Evolutionary conservation across 2,113 vertebrate species (phyloP).

Genomic region (Neogobius melanostomus): DNA sequence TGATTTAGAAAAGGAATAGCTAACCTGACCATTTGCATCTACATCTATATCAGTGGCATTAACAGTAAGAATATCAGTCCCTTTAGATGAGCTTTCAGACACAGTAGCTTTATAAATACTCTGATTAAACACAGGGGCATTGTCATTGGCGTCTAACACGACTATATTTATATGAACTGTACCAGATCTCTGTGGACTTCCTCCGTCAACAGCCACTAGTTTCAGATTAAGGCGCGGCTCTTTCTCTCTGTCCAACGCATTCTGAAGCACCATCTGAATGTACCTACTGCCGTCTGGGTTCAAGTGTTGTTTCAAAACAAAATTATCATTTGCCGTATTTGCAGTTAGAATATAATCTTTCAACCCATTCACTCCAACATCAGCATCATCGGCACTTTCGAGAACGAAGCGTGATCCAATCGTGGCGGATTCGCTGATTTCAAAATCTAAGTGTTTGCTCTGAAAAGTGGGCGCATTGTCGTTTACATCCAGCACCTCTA

Average conservation of each 20-base stretch:
- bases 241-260: conserved; percentile 57
- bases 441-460: conserved; percentile 44
- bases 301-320: conserved; percentile 55
- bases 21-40: background rate
- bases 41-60: background rate
- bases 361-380: conserved; percentile 75
- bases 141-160: conserved; percentile 61
- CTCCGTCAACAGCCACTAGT: conserved; percentile 59
- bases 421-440: conserved; percentile 53
- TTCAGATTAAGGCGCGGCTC: conserved; percentile 35
- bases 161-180: conserved; percentile 45
- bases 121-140: conserved; percentile 67
- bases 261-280: conserved; percentile 58
- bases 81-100: conserved; percentile 49
- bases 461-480: conserved; percentile 60
- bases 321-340: conserved; percentile 43
- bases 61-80: conserved; percentile 4
- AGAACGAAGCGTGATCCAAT: conserved; percentile 64
- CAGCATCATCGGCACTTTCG: conserved; percentile 77
- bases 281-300: conserved; percentile 53
- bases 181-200: conserved; percentile 51
- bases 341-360: conserved; percentile 71
- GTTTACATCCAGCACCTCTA: conserved; percentile 77
- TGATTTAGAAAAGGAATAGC: background rate
- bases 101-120: conserved; percentile 67